Evolutionary conservation across 2,113 vertebrate species (phyloP), one percentile per base, ranked within the genome.

Genomic region (Bubo blakistoni): DNA sequence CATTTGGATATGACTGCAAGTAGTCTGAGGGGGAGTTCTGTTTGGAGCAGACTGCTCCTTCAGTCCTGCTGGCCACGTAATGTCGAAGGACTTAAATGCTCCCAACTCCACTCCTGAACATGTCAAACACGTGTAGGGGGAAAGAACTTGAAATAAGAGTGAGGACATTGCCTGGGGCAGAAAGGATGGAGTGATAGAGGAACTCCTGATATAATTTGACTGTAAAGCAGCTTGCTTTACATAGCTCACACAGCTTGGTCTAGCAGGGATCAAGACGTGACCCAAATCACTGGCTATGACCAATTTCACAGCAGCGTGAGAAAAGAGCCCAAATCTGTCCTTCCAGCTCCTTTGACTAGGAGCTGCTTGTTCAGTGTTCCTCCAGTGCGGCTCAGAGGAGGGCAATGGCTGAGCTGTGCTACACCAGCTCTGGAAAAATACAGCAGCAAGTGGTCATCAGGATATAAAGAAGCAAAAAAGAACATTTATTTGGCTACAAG

Each of bases 1-100:
- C 67, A 72, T 95, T 97, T 91, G 86, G 61, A 87, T 96, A 79
- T 14, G 19, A 87, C 88, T 87, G 78, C 55, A 38, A 94, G 57
- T 42, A 85, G 90, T 83, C 46, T 73, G 95, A 81, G 32, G 22
- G 76, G 46, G 74, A 86, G 57, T 67, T 92, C 85, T 32, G 42
- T 70, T 91, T 54, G 78, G 71, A 96, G 70, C 55, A 74, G 73
- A 26, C 52, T 71, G 47, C 42, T 91, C 63, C 49, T 83, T 38
- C 54, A 74, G 85, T 86, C 66, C 89, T 89, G 52, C 59, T 92
- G 71, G 49, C 65, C 80, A 61, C 5, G 3, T 57, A 89, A 78
- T 3, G 2, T 47, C 3, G 19, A 65, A 88, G 16, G 47, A 94
- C 86, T 92, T 94, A 95, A 95, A 92, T 1, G 7, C 34, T 88